Base-by-base conservation (phyloP, 2,888 invertebrate genomes). In the Chymomyza fuscimana region DNA sequence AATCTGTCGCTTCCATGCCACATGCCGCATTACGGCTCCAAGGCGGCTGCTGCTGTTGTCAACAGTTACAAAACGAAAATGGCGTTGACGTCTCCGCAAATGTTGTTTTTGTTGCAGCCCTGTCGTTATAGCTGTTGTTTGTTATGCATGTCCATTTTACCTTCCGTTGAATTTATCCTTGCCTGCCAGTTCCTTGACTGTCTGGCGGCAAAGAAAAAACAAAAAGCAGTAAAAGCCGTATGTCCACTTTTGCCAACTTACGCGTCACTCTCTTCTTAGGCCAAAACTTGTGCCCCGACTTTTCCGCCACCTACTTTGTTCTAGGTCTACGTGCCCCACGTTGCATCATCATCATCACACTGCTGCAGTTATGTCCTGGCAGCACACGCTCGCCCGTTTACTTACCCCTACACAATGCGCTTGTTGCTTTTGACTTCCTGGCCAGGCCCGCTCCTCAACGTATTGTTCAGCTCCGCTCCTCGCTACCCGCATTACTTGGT, bases 21-120 rank as follows among this genome's bases (percentile, higher is more conserved):
- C 9, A 19, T 51, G 2, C 51, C 54, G 54, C 54, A 19, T 54
- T 22, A 22, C 61, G 65, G 54, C 51, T 36, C 54, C 63, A 19
- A 7, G 46, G 60, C 54, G 70, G 51, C 63, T 72, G 66, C 58
- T 22, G 46, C 75, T 73, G 66, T 74, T 84, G 85, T 81, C 78
- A 78, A 85, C 86, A 77, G 74, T 81, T 76, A 62, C 79, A 74
- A 87, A 86, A 85, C 81, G 76, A 86, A 86, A 87, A 85, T 82
- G 87, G 81, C 86, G 80, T 81, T 83, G 85, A 85, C 82, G 85
- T 77, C 74, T 77, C 73, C 71, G 32, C 60, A 56, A 16, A 58
- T 63, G 66, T 46, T 46, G 40, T n/a, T 59, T 12, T 36, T 9
- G 54, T 50, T 63, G 60, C 29, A 46, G 40, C 40, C 0, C 36